A percentile compares a stretch with the other conserved stretches of the same genome.
phyloP scores from a whole-genome alignment of 2,113 vertebrate species.

The Campylomormyrus numenius region DNA sequence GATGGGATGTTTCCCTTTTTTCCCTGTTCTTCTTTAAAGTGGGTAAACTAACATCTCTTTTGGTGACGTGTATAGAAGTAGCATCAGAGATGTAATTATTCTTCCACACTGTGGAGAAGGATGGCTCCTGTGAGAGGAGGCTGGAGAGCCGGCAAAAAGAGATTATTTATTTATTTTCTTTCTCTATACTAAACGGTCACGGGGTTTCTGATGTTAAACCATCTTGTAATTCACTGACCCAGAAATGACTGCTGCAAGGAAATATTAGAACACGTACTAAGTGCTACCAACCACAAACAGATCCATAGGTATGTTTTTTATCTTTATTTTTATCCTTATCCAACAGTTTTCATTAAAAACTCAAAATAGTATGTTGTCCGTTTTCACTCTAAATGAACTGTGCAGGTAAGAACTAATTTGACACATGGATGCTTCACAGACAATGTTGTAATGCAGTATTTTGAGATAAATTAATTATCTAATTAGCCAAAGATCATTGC shows the following conservation, averaged over 20 bases:
- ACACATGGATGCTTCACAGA: background rate
- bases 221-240: background rate
- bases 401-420: background rate
- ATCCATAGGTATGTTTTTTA: background rate
- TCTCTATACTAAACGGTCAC: background rate
- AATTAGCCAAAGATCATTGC: background rate
- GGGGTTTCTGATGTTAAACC: slow-evolving; percentile 15
- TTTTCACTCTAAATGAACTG: background rate
- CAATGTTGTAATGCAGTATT: background rate
- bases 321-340: background rate
- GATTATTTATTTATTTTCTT: background rate
- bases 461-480: background rate
- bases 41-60: slow-evolving; percentile 17
- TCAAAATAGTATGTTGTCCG: background rate
- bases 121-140: slow-evolving; percentile 5
- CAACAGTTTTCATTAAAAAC: background rate
- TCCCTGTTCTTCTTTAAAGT: background rate
- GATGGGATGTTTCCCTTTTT: slow-evolving; percentile 12
- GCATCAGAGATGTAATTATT: slow-evolving; percentile 25
- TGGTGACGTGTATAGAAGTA: slow-evolving; percentile 8
- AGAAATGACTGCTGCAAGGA: background rate
- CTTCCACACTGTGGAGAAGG: background rate
- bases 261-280: background rate
- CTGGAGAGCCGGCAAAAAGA: background rate
- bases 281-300: background rate